phyloP scores from a whole-genome alignment of 2,113 vertebrate species.

The Odontophorus gujanensis region DNA sequence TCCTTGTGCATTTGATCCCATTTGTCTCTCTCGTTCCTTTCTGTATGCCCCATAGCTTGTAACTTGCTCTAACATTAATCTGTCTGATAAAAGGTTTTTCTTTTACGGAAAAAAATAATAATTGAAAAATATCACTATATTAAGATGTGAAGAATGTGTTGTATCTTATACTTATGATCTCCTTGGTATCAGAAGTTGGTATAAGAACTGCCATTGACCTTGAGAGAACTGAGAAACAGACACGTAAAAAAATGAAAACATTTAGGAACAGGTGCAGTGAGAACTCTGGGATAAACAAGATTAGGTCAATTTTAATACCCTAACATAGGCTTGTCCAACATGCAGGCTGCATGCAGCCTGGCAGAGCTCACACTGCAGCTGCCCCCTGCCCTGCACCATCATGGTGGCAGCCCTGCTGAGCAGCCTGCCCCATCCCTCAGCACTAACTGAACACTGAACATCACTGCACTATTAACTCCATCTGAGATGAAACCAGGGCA shows the following conservation, averaged over 20 bases:
- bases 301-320: background rate
- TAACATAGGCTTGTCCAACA: background rate
- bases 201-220: background rate
- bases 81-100: background rate
- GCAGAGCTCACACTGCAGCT: too few relatives aligned
- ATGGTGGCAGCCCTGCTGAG: too few relatives aligned
- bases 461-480: too few relatives aligned
- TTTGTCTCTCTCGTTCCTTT: background rate
- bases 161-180: background rate
- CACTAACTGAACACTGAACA: too few relatives aligned
- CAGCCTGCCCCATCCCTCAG: too few relatives aligned
- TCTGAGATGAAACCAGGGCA: too few relatives aligned
- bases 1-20: background rate
- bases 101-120: background rate
- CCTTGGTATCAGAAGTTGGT: background rate
- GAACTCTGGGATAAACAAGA: background rate
- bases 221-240: background rate
- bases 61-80: background rate
- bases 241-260: background rate
- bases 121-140: background rate
- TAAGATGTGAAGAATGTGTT: background rate
- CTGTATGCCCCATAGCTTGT: background rate
- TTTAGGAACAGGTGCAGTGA: background rate
- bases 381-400: too few relatives aligned
- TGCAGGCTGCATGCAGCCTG: too few relatives aligned